Evolutionary conservation across 2,888 invertebrate species (phyloP), one percentile per base, ranked within the genome.

Genomic region (Mythimna loreyi): DNA sequence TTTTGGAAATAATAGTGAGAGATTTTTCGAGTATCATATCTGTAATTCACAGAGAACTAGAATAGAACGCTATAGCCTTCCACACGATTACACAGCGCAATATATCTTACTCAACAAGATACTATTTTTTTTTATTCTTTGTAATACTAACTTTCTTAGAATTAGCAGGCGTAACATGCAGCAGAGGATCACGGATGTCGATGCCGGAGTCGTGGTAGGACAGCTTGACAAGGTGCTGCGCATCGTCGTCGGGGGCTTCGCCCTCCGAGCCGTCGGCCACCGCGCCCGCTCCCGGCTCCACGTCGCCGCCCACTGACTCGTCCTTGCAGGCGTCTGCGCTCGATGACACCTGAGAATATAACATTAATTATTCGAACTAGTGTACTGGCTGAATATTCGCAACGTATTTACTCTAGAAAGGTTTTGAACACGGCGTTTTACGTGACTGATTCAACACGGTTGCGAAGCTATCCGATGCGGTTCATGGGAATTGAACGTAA

Each of bases 141-240:
- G 11, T 36, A 43, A 36, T 8, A 76, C 86, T 82, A 81, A 97
- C 97, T 96, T 97, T 97, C 91, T 97, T 97, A 25, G 97, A 90
- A 72, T 96, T 97, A 86, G 97, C 96, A 49, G 97, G 96, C 75
- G 97, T 97, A 80, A 97, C 96, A 87, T 97, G 95, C 85, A 97
- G 96, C 88, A 97, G 88, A 58, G 97, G 97, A 90, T 98, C 98
- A 86, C 98, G 97, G 86, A 98, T 98, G 93, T 98, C 98, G 88
- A 98, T 98, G 85, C 98, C 98, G 16, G 98, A 98, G 96, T 98
- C 98, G 93, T 98, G 98, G 96, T 98, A 98, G 86, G 98, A 98
- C 85, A 97, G 97, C 93, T 98, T 98, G 86, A 97, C 97, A 89
- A 98, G 96, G 90, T 97, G 97, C 61, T 89, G 94, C 21, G 93